A percentile compares a stretch with the other conserved stretches of the same genome.
These are phyloP conservation scores for Erpobdella octoculata DNA, from an alignment of 2,888 invertebrate species.

Conservation along the genomic window DNA sequence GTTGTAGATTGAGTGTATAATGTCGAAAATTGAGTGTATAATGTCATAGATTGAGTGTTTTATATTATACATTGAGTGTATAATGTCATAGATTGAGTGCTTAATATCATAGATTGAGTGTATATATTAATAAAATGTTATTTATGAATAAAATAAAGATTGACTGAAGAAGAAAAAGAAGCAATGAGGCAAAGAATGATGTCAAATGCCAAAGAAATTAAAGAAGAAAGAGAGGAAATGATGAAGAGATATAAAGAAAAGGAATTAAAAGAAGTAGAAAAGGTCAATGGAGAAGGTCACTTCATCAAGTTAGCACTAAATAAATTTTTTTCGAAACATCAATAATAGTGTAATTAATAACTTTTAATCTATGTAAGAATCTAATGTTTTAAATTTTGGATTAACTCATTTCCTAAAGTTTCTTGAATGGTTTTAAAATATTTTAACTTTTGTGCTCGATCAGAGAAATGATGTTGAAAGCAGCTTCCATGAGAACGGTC, in stretches of 20 bases:
- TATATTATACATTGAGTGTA: no score
- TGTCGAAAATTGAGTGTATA: no score
- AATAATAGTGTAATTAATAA: not conserved
- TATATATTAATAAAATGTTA: no score
- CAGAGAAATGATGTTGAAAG: conserved; percentile 62
- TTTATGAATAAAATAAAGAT: conserved; percentile 39
- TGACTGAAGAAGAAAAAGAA: conserved; percentile 60
- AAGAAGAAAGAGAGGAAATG: conserved; percentile 51
- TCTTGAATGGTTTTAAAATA: no score
- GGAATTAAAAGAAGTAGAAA: conserved; percentile 47
- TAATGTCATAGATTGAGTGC: no score
- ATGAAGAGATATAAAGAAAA: conserved; percentile 51
- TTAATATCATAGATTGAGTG: no score
- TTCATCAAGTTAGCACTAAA: conserved; percentile 28
- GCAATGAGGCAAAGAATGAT: conserved; percentile 70
- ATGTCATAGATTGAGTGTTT: no score
- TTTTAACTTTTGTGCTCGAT: conserved; percentile 38
- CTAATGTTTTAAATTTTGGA: not conserved
- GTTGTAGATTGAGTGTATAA: no score
- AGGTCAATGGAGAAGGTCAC: conserved; percentile 31
- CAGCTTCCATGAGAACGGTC: conserved; percentile 64
- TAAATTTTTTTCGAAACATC: not conserved
- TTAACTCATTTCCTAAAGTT: no score
- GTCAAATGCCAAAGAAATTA: conserved; percentile 63
- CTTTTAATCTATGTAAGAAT: not conserved